Evolutionary conservation across 2,888 invertebrate genomes (phyloP), one percentile per base, ranked within the genome.

Genomic region (Apamea monoglypha): DNA sequence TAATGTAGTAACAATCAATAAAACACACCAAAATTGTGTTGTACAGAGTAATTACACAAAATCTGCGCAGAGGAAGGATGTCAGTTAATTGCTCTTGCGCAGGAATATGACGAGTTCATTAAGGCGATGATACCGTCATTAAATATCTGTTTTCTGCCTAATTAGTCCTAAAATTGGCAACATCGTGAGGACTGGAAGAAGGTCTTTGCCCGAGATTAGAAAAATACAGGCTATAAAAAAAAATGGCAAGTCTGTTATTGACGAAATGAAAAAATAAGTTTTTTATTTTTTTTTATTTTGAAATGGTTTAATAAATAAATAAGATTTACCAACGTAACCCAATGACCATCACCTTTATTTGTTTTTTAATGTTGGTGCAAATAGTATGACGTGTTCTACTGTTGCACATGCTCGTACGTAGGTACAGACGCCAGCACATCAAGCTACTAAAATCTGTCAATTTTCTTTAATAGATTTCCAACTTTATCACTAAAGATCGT

Each of bases 31-130:
- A 83, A 78, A 32, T 16, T 44, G 56, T 68, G 16, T 56, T 40
- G 68, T 78, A 82, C 72, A 64, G n/a, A 61, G 32, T 72, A 71
- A 80, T 83, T 69, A 78, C 78, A 53, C 69, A 80, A 78, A 83
- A 81, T 83, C 78, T 66, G 70, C 76, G 70, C 69, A 36, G 80
- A 70, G 50, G 74, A 78, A 82, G 85, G 80, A 84, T 88, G 75
- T 82, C 68, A 56, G 76, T 88, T 89, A 89, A 91, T 91, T 90
- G 85, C 86, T 84, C 74, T 63, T 75, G 76, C 82, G 78, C 74
- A 88, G 83, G 87, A 84, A 84, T 76, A 83, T 85, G 84, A 85
- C 83, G 88, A 50, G n/a, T 68, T 61, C 1, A 21, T 69, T 82
- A 82, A 82, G 78, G 83, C 78, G 67, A 83, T 18, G 81, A 47